Base-by-base conservation (phyloP, 2,888 invertebrate species). In the Timema cristinae region DNA sequence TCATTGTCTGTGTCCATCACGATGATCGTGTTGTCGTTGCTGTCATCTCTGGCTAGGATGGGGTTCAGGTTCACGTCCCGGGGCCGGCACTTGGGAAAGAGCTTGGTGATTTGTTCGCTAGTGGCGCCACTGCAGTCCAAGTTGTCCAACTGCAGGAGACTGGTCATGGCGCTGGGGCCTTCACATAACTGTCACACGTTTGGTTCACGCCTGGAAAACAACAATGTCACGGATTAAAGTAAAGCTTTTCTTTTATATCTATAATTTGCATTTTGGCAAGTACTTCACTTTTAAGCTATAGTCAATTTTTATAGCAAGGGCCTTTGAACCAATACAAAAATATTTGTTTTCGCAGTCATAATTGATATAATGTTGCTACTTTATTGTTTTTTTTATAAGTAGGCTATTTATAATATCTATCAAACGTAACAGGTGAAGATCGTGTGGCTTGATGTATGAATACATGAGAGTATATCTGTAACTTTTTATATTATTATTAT, bases 21-120 rank as follows among this genome's bases (percentile, higher is more conserved):
- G 47, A 63, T 13, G 10, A 63, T 32, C 32, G 63, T 63, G 63
- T 63, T 63, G 32, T 71, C 71, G 54, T 68, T 71, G 70, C 32
- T 70, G 51, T 71, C 71, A 68, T 71, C 63, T 10, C 48, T 32
- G 9, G 32, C 48, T 32, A 48, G 10, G 2, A 63, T 13, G 68
- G 84, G 83, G 81, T 86, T 86, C 77, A 86, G 81, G 82, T 86
- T 86, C 79, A 85, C 84, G 82, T 86, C 86, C 80, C 88, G 86
- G 77, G 92, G 93, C 79, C 92, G 89, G 85, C 93, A 93, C 90
- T 93, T 93, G 79, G 93, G 93, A 85, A 93, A 94, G 80, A 93
- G 87, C 82, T 91, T 88, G 81, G 91, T 91, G 84, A 94, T 92
- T 85, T 91, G 90, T 86, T 92, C 92, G 75, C 76, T 77, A 56